Evolutionary conservation across 2,888 invertebrate genomes (phyloP).

Genomic region (Hydraecia micacea): DNA sequence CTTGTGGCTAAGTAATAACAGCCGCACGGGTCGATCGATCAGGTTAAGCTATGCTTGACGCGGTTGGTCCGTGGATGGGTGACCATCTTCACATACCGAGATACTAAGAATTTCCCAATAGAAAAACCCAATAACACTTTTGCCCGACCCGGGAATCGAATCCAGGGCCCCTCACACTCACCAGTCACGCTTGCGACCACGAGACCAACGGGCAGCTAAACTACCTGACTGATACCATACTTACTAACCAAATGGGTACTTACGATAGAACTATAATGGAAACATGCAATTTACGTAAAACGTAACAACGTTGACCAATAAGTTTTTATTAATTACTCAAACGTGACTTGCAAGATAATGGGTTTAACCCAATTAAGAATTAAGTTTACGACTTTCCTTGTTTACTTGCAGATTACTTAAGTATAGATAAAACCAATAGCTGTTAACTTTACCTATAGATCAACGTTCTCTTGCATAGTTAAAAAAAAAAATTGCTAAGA

Average conservation of each 20-base stretch:
- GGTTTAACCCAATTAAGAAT: constrained; percentile 30
- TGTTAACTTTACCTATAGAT: background rate
- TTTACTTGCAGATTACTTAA: background rate
- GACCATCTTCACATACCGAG: too few species aligned
- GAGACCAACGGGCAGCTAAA: too few species aligned
- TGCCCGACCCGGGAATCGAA: too few species aligned
- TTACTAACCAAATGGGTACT: background rate
- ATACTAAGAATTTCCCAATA: too few species aligned
- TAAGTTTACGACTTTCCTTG: constrained; percentile 38
- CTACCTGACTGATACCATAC: background rate
- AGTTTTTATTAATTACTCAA: constrained; percentile 22
- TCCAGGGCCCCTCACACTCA: too few species aligned
- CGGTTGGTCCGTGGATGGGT: too few species aligned
- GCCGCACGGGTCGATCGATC: too few species aligned
- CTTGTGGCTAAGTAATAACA: too few species aligned
- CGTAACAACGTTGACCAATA: constrained; percentile 5
- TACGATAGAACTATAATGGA: background rate
- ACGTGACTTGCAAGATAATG: constrained; percentile 40
- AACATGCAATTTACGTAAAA: background rate
- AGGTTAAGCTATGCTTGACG: too few species aligned
- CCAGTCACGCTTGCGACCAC: too few species aligned
- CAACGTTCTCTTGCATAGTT: background rate
- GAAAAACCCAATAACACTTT: too few species aligned
- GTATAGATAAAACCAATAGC: background rate
- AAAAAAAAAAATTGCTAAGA: background rate